Evolutionary conservation across 2,113 vertebrate genomes (phyloP), one percentile per base, ranked within the genome.

Genomic region (Fulica atra): DNA sequence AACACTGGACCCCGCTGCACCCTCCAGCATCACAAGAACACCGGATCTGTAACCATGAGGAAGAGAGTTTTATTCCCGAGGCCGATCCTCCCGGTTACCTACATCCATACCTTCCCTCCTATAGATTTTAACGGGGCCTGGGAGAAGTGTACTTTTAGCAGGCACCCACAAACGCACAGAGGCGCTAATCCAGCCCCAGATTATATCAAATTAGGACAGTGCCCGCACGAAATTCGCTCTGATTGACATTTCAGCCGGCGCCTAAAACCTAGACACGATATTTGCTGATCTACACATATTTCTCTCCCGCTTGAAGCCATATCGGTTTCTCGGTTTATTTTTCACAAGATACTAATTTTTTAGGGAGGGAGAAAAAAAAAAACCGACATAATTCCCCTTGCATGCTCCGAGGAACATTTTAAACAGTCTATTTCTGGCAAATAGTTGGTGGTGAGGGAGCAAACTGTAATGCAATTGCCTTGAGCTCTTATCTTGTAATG

Each of bases 111-210:
- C 9, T 85, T 89, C n/a, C 29, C 36, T 63, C n/a, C 60, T 46
- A 2, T 0, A 71, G 63, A 6, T 54, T 68, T 76, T 23, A 72
- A 38, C 5, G 6, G 54, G 42, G 25, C 60, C 60, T 38, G 38
- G 23, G 79, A 85, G 76, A 95, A 88, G 92, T 3, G 16, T n/a
- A 42, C 40, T 60, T 91, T 82, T 53, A 74, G 56, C 2, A 19
- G 50, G n/a, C 60, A 76, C 73, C 40, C 65, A 23, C 81, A 81
- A 92, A 68, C 0, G 2, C 71, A 35, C 16, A 13, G 54, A 95
- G 86, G 94, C 40, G 61, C 70, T 92, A 94, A 96, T 95, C 80
- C 86, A 71, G 73, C 73, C 51, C 73, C 78, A 87, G 86, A 93
- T 96, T 92, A 87, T 28, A 64, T 42, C 86, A 92, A 88, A 94